Evolutionary conservation across 2,113 vertebrate genomes (phyloP), one percentile per base, ranked within the genome.

Genomic region (Thymallus thymallus): DNA sequence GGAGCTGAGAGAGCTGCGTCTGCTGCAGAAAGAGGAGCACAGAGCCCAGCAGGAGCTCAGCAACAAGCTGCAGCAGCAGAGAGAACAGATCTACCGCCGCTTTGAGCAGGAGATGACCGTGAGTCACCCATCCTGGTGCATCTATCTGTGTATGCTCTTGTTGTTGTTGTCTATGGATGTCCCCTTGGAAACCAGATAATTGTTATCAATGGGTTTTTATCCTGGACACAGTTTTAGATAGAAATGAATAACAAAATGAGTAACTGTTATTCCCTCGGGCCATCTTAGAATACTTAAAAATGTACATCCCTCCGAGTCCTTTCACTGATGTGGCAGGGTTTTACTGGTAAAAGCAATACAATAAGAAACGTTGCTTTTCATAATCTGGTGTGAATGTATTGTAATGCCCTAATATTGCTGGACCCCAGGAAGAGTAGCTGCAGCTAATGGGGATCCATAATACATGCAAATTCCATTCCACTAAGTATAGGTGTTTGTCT

Each of bases 31-130:
- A 72, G 98, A 99, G 90, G 97, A 99, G 90, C 97, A 99, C 78
- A 93, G 96, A 89, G 96, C 97, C 29, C 98, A 99, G 20, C 97
- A 98, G 79, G 94, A 95, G 79, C 96, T 99, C 77, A 98, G 96
- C 78, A 94, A 96, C 88, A 99, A 99, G 86, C 91, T 99, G 74
- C 90, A 96, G 81, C 97, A 98, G 76, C 98, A 99, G 80, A 90
- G 94, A 79, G 98, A 99, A 78, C 98, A 98, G 78, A 98, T 98
- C 88, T 96, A 90, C 90, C 91, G 95, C 13, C 96, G 98, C 81
- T 98, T 98, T 89, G 97, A 99, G 84, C 97, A 99, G 92, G 98
- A 99, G 93, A 97, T 96, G 87, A 91, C 93, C 75, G 98, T 99
- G 90, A 95, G 93, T 92, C 85, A 14, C 14, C 30, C 6, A 29